These are phyloP conservation scores for Anarrhichthys ocellatus DNA, from an alignment of 2,113 vertebrate species.

Conservation along the genomic window DNA sequence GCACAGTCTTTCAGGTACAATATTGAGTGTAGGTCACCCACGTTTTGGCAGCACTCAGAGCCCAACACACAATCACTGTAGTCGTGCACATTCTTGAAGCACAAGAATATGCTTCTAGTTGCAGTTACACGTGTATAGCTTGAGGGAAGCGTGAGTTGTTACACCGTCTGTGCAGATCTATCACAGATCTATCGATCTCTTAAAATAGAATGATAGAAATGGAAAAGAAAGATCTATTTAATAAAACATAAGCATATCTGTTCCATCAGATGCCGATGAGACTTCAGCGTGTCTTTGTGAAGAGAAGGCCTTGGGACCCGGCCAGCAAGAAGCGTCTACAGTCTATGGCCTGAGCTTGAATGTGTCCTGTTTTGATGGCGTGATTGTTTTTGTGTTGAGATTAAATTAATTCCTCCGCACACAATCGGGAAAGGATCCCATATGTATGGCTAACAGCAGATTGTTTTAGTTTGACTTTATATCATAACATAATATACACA, in stretches of 20 bases:
- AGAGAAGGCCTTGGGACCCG: not conserved
- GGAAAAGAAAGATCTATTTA: not conserved
- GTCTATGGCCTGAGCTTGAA: not conserved
- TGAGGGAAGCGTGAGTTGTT: not conserved
- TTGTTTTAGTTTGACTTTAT: constrained; percentile 23
- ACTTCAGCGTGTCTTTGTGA: not conserved
- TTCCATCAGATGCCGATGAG: not conserved
- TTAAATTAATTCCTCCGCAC: constrained; percentile 19
- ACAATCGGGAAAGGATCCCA: constrained; percentile 11
- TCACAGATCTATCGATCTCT: not conserved
- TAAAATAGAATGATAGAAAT: not conserved
- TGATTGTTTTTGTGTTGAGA: constrained; percentile 15
- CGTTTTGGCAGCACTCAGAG: not conserved
- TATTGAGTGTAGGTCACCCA: not conserved
- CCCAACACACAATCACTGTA: not conserved
- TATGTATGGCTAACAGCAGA: not conserved
- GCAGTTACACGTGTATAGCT: not conserved
- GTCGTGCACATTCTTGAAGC: not conserved
- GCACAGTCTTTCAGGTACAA: not conserved
- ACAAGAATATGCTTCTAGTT: not conserved
- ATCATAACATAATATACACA: constrained; percentile 29
- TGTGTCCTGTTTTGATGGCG: not conserved
- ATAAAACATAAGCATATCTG: not conserved
- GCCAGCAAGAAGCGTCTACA: not conserved
- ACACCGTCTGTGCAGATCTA: not conserved